Percentiles rank a stretch among this genome's conserved stretches.
Conservation (phyloP, 1,140 invertebrate species). For the Carcinoscorpius rotundicauda region DNA sequence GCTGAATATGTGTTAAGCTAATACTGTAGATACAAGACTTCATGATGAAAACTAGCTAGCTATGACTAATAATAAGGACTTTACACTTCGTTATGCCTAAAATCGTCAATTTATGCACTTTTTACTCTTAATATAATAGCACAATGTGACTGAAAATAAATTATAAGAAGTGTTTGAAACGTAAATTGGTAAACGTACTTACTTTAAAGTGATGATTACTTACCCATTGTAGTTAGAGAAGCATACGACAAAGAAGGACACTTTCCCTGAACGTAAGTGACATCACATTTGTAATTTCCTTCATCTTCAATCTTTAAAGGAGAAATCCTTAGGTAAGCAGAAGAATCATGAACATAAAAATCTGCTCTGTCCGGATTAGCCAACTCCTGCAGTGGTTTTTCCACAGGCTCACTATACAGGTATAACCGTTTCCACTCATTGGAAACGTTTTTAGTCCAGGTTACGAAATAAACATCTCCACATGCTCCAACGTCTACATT, state of each 20-base stretch:
- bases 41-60: no score
- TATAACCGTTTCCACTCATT: slow-evolving; percentile 25
- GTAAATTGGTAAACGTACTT: no score
- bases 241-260: slow-evolving; percentile 26
- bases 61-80: no score
- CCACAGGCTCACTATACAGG: slow-evolving; percentile 23
- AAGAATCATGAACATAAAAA: slow-evolving; percentile 14
- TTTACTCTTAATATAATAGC: no score
- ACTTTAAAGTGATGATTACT: slow-evolving; percentile 2
- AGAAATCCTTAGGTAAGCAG: slow-evolving; percentile 17
- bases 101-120: no score
- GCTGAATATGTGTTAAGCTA: no score
- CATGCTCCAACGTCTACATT: slow-evolving; percentile 22
- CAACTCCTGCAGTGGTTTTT: slow-evolving; percentile 24
- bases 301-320: slow-evolving; percentile 22
- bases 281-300: slow-evolving; percentile 26
- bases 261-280: slow-evolving; percentile 26
- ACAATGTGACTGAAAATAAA: no score
- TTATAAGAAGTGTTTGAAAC: no score
- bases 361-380: slow-evolving; percentile 19
- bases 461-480: slow-evolving; percentile 26
- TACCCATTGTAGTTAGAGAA: slow-evolving; percentile 24
- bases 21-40: no score
- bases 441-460: slow-evolving; percentile 25
- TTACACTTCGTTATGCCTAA: no score